phyloP scores from a whole-genome alignment of 2,113 vertebrate genomes.

The Plestiodon gilberti region DNA sequence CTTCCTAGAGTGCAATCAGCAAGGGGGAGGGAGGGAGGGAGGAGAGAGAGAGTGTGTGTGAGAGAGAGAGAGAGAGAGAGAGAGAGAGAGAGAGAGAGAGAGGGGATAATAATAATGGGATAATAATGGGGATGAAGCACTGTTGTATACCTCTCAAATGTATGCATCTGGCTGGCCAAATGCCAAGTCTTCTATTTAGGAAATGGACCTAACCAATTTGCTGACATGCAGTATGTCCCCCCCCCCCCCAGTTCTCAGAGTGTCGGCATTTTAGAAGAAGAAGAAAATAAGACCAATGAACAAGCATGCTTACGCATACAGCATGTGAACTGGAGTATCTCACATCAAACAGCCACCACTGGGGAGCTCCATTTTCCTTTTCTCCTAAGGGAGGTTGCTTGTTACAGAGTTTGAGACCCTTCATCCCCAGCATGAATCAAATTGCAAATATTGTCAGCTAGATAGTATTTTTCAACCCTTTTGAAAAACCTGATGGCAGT shows the following conservation, averaged over 20 bases:
- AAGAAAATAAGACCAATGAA: background rate
- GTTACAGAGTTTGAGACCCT: background rate
- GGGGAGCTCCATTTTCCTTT: background rate
- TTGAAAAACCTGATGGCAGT: background rate
- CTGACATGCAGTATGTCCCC: background rate
- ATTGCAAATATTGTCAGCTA: slow-evolving; percentile 7
- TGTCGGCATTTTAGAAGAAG: background rate
- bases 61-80: no score
- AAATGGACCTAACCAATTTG: background rate
- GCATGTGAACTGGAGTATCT: background rate
- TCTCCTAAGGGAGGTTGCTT: background rate
- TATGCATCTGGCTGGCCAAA: background rate
- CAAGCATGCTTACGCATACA: background rate
- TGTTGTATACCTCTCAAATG: no score
- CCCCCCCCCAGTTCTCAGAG: background rate
- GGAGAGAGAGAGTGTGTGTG: no score
- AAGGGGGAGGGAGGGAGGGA: no score
- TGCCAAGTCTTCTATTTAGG: background rate
- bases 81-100: no score
- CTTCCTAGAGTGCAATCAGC: no score
- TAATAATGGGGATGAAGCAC: no score
- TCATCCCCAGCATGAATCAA: background rate
- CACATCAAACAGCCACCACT: background rate
- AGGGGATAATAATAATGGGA: no score
- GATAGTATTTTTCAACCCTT: slow-evolving; percentile 28